Evolutionary conservation across 2,113 vertebrate genomes (phyloP), one percentile per base, ranked within the genome.

Genomic region (Phaethon lepturus): DNA sequence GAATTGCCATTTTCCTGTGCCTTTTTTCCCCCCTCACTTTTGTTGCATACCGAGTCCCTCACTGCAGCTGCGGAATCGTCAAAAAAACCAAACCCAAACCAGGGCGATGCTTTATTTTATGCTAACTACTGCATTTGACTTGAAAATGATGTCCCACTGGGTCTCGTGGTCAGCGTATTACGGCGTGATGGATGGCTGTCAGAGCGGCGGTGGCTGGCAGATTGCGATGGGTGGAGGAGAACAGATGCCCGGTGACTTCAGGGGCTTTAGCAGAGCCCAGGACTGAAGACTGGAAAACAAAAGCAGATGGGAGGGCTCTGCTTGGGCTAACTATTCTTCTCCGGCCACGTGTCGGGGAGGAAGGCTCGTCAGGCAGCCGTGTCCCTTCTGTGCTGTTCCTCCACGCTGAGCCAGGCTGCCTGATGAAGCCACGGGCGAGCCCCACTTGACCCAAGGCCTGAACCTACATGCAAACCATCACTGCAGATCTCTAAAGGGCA

Each of bases 171-270:
- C 98, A 98, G 98, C 98, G 97, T 96, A 96, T 99, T 98, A 93
- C 78, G 1, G 76, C 42, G 92, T 99, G 99, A 99, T 99, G 99
- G 99, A 99, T 99, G 99, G 98, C 98, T 99, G 99, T 99, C 99
- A 99, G 94, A 94, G 95, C 35, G 81, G 96, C 86, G 28, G 92
- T 96, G 96, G 90, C 56, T 80, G 98, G 98, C 98, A 98, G 98
- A 98, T 99, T 98, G 98, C 91, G 80, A 97, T 97, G 98, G 97
- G 97, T 97, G 97, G 98, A 98, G 98, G 98, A 98, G 98, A 99
- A 98, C 98, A 98, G 97, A 99, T 99, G 98, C 98, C 98, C 97
- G 28, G 96, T 97, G 98, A 98, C 98, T 98, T 96, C 60, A 80
- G 96, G 98, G 97, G 96, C 98, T 98, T 97, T 97, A 98, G 98